These are phyloP conservation scores for Cosmopolites sordidus DNA, from an alignment of 2,888 invertebrate genomes.

Conservation along the genomic window DNA sequence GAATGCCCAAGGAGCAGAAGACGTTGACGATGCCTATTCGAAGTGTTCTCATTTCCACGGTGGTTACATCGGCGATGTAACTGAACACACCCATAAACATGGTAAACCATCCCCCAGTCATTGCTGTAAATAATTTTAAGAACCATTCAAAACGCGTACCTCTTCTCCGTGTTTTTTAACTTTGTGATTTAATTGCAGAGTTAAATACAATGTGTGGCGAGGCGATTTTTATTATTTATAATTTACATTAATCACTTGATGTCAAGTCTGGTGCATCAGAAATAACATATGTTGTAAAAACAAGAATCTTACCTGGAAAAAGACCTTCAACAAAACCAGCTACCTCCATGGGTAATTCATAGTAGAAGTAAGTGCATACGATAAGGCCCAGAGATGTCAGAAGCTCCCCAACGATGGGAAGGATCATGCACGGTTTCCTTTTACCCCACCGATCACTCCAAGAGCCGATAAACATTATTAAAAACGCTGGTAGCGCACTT, in stretches of 20 bases:
- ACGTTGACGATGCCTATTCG: constrained; percentile 85
- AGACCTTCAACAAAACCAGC: constrained; percentile 76
- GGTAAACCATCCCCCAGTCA: constrained; percentile 83
- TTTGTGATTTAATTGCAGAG: too few species aligned
- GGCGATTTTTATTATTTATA: too few species aligned
- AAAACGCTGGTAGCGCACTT: constrained; percentile 73
- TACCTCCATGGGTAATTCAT: constrained; percentile 75
- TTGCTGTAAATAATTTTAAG: constrained; percentile 44
- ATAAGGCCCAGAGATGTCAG: constrained; percentile 73
- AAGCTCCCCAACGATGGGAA: constrained; percentile 78
- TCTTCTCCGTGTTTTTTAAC: too few species aligned
- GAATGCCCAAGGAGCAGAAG: constrained; percentile 82
- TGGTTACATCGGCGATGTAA: constrained; percentile 83
- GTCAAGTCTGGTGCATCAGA: too few species aligned
- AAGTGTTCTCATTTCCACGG: constrained; percentile 75
- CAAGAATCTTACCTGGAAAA: constrained; percentile 53
- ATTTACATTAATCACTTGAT: background rate
- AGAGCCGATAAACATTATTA: constrained; percentile 79
- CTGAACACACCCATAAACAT: constrained; percentile 89
- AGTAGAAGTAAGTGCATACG: constrained; percentile 73
- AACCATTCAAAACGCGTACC: too few species aligned
- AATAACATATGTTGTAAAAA: background rate
- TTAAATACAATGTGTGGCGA: too few species aligned
- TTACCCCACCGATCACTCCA: constrained; percentile 68
- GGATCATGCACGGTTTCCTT: constrained; percentile 75